Evolutionary conservation across 2,113 vertebrate genomes (phyloP).

Genomic region (Gnathonemus echidnorhynchus): DNA sequence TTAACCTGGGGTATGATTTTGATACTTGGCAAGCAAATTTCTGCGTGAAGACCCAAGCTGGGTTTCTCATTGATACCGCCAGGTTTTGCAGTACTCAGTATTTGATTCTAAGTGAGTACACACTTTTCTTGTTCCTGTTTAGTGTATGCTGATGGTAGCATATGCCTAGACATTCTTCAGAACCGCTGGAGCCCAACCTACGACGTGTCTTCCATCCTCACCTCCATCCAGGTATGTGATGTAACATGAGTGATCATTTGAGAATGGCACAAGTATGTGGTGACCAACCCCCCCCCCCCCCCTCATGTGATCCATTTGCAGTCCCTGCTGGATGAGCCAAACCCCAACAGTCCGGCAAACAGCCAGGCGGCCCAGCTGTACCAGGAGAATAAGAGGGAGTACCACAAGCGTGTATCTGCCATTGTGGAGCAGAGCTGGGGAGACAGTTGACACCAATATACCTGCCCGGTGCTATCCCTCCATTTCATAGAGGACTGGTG

Average conservation of each 20-base stretch:
- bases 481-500: conserved; percentile 45
- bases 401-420: conserved; percentile 94
- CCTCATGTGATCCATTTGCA: conserved; percentile 36
- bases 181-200: conserved; percentile 99
- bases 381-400: conserved; percentile 98
- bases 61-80: neutral
- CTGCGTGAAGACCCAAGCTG: neutral
- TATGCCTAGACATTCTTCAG: conserved; percentile 99
- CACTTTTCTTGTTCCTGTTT: neutral
- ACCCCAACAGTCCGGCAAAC: conserved; percentile 97
- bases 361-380: conserved; percentile 98
- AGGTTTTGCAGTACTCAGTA: neutral
- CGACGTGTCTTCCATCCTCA: conserved; percentile 96
- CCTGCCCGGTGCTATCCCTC: conserved; percentile 42
- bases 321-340: conserved; percentile 96
- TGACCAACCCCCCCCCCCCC: neutral
- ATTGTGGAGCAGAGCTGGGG: conserved; percentile 99
- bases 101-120: neutral
- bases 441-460: conserved; percentile 80
- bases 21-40: neutral
- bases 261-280: neutral
- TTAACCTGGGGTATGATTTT: neutral
- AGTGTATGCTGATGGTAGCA: conserved; percentile 98
- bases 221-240: conserved; percentile 85
- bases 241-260: neutral